phyloP scores from a whole-genome alignment of 2,888 invertebrate genomes.

The Agriotes lineatus region DNA sequence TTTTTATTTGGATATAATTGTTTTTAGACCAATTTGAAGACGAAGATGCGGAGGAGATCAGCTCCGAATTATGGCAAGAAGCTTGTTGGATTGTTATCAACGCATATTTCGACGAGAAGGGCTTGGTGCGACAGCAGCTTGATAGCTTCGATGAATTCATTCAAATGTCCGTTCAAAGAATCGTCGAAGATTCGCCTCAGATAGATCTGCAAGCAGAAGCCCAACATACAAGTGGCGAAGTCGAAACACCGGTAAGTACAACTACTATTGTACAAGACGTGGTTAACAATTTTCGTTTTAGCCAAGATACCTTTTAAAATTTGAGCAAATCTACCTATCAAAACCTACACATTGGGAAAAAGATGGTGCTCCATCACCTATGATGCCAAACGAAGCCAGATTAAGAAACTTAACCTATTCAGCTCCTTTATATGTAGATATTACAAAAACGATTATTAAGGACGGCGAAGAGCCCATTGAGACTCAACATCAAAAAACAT shows the following conservation, averaged over 20 bases:
- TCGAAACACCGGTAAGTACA: constrained; percentile 81
- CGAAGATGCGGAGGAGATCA: constrained; percentile 94
- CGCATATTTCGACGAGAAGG: constrained; percentile 99
- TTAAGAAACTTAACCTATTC: constrained; percentile 97
- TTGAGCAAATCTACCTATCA: constrained; percentile 98
- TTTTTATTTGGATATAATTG: background rate
- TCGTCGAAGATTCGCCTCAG: constrained; percentile 98
- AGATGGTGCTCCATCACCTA: constrained; percentile 98
- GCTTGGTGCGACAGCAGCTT: constrained; percentile 97
- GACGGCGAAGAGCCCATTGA: constrained; percentile 92
- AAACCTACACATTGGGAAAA: constrained; percentile 99
- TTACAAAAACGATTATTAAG: constrained; percentile 94
- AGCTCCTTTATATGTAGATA: constrained; percentile 98
- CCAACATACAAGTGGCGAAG: constrained; percentile 94
- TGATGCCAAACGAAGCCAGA: constrained; percentile 99
- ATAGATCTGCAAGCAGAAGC: constrained; percentile 98
- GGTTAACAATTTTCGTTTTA: constrained; percentile 68
- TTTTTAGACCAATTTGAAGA: constrained; percentile 75
- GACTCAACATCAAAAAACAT: constrained; percentile 81
- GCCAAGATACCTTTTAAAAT: constrained; percentile 93
- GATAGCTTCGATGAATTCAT: constrained; percentile 99
- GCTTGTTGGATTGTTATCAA: constrained; percentile 99
- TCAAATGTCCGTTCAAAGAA: constrained; percentile 99
- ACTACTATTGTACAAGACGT: constrained; percentile 69
- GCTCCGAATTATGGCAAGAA: constrained; percentile 99